These are phyloP conservation scores for Brachyhypopomus occidentalis DNA, from an alignment of 2,113 vertebrate species.

Conservation along the genomic window DNA sequence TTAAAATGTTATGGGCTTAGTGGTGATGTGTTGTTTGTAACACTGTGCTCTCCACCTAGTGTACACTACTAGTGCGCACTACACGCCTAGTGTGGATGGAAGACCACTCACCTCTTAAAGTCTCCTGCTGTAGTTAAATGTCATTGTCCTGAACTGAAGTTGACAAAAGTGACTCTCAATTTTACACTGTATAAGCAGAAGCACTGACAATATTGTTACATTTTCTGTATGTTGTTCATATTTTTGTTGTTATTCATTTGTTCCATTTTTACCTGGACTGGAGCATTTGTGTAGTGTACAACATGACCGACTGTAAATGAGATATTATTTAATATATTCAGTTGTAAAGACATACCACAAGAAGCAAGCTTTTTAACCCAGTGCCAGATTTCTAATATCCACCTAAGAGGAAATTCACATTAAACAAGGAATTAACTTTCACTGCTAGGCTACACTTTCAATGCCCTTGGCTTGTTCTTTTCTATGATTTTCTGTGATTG, in stretches of 20 bases:
- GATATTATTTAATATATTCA: slow-evolving; percentile 25
- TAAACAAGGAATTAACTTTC: not conserved
- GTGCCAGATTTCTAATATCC: not conserved
- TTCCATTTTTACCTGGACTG: not conserved
- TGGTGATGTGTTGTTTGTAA: not conserved
- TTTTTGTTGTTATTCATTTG: slow-evolving; percentile 32
- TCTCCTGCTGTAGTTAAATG: not conserved
- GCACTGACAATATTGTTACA: slow-evolving; percentile 38
- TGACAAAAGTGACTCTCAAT: not conserved
- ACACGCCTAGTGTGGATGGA: too few species aligned
- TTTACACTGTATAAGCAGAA: slow-evolving; percentile 1
- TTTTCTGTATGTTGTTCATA: slow-evolving; percentile 63
- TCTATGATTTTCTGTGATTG: not conserved
- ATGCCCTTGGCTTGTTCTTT: not conserved
- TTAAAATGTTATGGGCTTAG: not conserved
- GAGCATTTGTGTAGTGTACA: slow-evolving; percentile 53
- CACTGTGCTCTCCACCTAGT: not conserved
- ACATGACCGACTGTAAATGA: not conserved
- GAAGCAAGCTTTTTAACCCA: not conserved
- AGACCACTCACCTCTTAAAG: not conserved
- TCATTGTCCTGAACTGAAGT: not conserved
- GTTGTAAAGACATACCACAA: not conserved
- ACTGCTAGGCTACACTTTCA: not conserved
- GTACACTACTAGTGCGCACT: too few species aligned
- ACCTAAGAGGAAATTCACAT: not conserved